These are phyloP conservation scores for Apocrypta bakeri DNA, from an alignment of 1,140 invertebrate genomes.

Conservation along the genomic window DNA sequence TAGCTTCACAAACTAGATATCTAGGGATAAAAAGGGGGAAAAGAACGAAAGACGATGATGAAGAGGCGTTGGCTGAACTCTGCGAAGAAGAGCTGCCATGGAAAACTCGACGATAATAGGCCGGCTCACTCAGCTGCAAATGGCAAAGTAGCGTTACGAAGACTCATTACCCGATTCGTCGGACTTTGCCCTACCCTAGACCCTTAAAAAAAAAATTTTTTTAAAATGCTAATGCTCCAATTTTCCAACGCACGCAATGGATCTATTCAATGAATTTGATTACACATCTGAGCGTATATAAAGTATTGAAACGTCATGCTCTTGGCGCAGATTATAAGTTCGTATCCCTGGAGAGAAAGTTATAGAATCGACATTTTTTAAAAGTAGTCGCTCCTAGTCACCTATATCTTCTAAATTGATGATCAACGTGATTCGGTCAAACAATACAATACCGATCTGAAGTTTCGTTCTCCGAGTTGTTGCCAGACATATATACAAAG, in stretches of 20 bases:
- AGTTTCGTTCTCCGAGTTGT: background rate
- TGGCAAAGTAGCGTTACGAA: constrained; percentile 44
- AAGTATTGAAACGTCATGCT: constrained; percentile 46
- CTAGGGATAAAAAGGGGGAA: background rate
- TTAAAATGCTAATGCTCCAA: constrained; percentile 41
- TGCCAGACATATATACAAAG: background rate
- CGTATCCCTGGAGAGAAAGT: background rate
- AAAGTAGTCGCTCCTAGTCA: background rate
- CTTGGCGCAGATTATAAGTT: constrained; percentile 14
- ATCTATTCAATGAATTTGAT: constrained; percentile 41
- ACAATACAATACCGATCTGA: background rate
- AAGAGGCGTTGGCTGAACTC: constrained; percentile 36
- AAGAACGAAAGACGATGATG: constrained; percentile 20
- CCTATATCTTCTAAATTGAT: background rate
- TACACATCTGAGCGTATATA: constrained; percentile 3
- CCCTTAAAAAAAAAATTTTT: constrained; percentile 38
- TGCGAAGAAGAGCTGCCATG: background rate
- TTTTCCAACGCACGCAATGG: constrained; percentile 39
- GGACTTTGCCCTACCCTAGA: background rate
- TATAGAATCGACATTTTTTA: too few relatives aligned
- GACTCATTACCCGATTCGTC: constrained; percentile 36
- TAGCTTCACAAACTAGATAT: too few relatives aligned
- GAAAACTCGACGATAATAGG: constrained; percentile 25
- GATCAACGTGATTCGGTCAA: background rate
- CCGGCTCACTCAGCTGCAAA: constrained; percentile 28